phyloP scores from a whole-genome alignment of 2,797 vertebrate genomes.

The Toxotes lorentzi region DNA sequence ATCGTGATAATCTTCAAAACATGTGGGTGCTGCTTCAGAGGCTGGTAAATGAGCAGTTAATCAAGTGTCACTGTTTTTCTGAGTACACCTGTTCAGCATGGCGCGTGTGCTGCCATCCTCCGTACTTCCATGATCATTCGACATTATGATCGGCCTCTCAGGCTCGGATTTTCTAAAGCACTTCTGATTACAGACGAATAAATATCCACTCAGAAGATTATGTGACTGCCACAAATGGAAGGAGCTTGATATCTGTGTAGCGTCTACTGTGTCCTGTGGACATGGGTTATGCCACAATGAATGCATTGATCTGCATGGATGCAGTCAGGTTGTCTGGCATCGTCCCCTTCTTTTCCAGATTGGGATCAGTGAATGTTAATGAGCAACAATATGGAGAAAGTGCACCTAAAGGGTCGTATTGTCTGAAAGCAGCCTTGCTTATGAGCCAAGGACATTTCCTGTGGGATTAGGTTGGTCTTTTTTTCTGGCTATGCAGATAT shows the following conservation, averaged over 20 bases:
- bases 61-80: slow-evolving; percentile 9
- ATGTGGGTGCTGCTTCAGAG: slow-evolving; percentile 40
- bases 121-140: neutral
- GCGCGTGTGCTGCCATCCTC: neutral
- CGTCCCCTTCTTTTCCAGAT: neutral
- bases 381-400: slow-evolving; percentile 28
- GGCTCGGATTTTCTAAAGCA: slow-evolving; percentile 26
- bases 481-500: slow-evolving; percentile 81
- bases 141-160: neutral
- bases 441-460: slow-evolving; percentile 53
- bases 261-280: slow-evolving; percentile 56
- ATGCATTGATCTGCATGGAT: slow-evolving; percentile 29
- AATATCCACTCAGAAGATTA: neutral
- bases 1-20: slow-evolving; percentile 31
- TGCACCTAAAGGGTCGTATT: slow-evolving; percentile 42
- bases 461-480: slow-evolving; percentile 55
- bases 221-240: slow-evolving; percentile 3
- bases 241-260: slow-evolving; percentile 31
- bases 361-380: slow-evolving; percentile 31
- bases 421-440: slow-evolving; percentile 44
- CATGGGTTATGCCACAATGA: slow-evolving; percentile 20
- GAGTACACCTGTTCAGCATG: slow-evolving; percentile 11
- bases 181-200: slow-evolving; percentile 23
- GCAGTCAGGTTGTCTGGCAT: neutral
- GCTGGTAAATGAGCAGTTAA: slow-evolving; percentile 29